Evolutionary conservation across 2,888 invertebrate genomes (phyloP).

Genomic region (Lasioglossum calceatum): DNA sequence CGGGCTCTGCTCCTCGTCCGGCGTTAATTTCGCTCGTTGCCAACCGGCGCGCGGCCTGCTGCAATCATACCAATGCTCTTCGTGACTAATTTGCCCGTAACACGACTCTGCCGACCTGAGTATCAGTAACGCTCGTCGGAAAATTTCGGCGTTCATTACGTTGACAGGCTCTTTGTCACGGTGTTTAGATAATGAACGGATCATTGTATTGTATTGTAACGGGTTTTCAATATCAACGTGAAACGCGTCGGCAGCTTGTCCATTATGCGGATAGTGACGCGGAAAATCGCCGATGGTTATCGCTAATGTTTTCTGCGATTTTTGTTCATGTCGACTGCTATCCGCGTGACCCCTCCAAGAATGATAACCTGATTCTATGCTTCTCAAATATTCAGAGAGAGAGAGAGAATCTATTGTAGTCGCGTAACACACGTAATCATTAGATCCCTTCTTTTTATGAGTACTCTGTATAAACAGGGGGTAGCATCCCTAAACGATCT

Average conservation of each 20-base stretch:
- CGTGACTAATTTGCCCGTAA: conserved; percentile 64
- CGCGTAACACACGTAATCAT: not conserved
- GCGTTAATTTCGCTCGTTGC: conserved; percentile 46
- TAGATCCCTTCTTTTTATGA: not conserved
- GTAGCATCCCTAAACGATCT: not conserved
- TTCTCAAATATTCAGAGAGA: not conserved
- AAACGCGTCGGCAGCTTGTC: conserved; percentile 32
- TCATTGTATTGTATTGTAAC: conserved; percentile 65
- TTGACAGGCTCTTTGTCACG: conserved; percentile 58
- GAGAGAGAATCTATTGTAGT: not conserved
- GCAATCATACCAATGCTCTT: conserved; percentile 42
- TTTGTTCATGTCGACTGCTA: not conserved
- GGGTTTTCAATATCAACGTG: conserved; percentile 58
- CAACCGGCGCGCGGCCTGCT: conserved; percentile 25
- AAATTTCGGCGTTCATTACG: conserved; percentile 66
- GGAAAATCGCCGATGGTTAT: conserved; percentile 19
- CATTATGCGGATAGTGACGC: conserved; percentile 10
- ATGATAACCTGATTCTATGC: not conserved
- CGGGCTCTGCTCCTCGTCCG: conserved; percentile 20
- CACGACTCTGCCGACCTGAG: conserved; percentile 54
- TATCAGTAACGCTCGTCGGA: conserved; percentile 54
- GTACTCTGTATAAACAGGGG: not conserved
- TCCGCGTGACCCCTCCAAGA: not conserved
- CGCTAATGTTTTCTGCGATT: conserved; percentile 7
- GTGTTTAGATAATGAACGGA: conserved; percentile 68